Percentiles rank a stretch among this genome's conserved stretches.
phyloP scores from a whole-genome alignment of 2,113 vertebrate genomes.

The Phaetusa simplex region DNA sequence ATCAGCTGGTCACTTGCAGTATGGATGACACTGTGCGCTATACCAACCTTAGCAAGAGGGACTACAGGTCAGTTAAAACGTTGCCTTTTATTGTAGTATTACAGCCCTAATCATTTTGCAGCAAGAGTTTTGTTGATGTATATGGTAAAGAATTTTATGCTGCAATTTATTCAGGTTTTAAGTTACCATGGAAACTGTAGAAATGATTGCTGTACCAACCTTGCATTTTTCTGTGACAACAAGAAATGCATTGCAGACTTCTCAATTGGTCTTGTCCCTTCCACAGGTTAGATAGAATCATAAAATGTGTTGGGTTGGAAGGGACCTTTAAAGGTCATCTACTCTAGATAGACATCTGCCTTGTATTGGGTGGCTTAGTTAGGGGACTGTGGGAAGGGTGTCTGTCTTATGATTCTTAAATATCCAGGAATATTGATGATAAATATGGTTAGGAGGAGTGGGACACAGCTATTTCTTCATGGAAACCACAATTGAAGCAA shows the following conservation, averaged over 20 bases:
- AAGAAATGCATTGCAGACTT: neutral
- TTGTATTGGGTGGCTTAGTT: neutral
- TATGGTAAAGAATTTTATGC: neutral
- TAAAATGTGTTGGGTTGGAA: no score
- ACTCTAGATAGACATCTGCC: neutral
- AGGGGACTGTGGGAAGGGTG: neutral
- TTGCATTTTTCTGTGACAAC: neutral
- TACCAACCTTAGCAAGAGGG: slow-evolving; percentile 79
- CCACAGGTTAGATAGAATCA: neutral
- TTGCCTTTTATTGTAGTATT: neutral
- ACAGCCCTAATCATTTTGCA: neutral
- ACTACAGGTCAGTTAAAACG: slow-evolving; percentile 84
- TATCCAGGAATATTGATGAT: neutral
- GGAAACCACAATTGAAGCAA: neutral
- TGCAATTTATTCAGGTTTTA: neutral
- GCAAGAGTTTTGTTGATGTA: neutral
- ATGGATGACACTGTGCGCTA: slow-evolving; percentile 97
- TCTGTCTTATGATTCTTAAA: neutral
- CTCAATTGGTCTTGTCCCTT: neutral
- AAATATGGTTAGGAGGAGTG: neutral
- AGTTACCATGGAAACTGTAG: slow-evolving; percentile 33
- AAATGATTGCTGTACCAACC: neutral
- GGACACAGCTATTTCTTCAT: neutral
- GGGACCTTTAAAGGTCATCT: no score
- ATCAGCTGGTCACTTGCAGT: slow-evolving; percentile 88